A percentile compares a stretch with the other conserved stretches of the same genome.
Conservation (phyloP, 2,888 invertebrate species). For the Halictus ligatus region DNA sequence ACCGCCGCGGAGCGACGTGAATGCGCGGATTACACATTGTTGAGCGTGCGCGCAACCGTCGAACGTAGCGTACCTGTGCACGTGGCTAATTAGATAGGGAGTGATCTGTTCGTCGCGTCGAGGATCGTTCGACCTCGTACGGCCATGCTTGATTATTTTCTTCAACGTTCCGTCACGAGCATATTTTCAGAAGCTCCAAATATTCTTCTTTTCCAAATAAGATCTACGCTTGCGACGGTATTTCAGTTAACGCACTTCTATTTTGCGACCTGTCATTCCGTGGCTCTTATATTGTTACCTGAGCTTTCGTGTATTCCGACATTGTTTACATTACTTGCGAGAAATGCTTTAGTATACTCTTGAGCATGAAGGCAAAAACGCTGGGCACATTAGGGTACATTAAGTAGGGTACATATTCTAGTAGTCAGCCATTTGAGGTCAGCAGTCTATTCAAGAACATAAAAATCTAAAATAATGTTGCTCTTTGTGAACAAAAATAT, state of each 20-base stretch:
- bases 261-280: too few relatives aligned
- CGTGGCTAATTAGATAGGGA: conserved; percentile 72
- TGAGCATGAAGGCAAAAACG: too few relatives aligned
- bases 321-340: too few relatives aligned
- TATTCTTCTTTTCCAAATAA: too few relatives aligned
- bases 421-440: background rate
- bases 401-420: too few relatives aligned
- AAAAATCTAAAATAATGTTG: background rate
- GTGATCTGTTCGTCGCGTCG: conserved; percentile 51
- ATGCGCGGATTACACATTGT: conserved; percentile 78
- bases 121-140: conserved; percentile 35
- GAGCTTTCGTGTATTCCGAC: too few relatives aligned
- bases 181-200: too few relatives aligned
- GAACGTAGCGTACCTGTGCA: conserved; percentile 59
- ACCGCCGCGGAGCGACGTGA: conserved; percentile 68
- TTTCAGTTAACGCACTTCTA: too few relatives aligned
- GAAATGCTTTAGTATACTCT: too few relatives aligned
- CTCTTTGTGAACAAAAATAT: background rate
- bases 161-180: background rate
- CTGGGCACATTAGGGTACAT: too few relatives aligned
- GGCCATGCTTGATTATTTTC: conserved; percentile 38
- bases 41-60: conserved; percentile 60
- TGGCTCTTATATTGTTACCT: too few relatives aligned
- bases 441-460: background rate
- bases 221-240: too few relatives aligned